Percentiles rank a stretch among this genome's conserved stretches.
Conservation (phyloP, 2,113 vertebrate genomes). For the Plotosus lineatus region DNA sequence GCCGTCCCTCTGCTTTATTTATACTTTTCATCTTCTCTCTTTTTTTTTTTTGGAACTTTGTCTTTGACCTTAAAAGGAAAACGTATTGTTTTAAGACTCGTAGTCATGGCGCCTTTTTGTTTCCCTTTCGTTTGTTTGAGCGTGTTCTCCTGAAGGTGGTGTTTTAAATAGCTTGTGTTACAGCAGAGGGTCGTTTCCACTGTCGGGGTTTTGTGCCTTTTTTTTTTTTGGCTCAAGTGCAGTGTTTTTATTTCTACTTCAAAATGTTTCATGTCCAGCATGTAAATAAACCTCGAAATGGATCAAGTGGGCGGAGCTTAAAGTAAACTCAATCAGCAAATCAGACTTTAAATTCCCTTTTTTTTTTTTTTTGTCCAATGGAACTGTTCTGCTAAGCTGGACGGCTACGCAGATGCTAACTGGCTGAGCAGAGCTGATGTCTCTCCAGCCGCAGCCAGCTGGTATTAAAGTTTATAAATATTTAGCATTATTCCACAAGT, state of each 20-base stretch:
- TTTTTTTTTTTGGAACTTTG: constrained; percentile 76
- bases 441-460: background rate
- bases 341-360: background rate
- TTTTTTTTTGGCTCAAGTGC: constrained; percentile 44
- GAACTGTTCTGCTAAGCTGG: background rate
- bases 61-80: constrained; percentile 62
- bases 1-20: constrained; percentile 92
- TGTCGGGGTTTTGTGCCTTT: constrained; percentile 73
- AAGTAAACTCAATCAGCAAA: background rate
- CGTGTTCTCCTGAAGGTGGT: constrained; percentile 13
- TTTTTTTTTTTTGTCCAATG: background rate
- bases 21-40: constrained; percentile 78
- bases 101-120: constrained; percentile 66
- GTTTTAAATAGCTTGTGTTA: too few species aligned
- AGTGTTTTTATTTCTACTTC: constrained; percentile 52
- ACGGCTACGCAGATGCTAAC: background rate
- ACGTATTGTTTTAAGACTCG: constrained; percentile 73
- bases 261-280: constrained; percentile 64
- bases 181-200: constrained; percentile 51
- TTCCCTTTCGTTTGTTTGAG: constrained; percentile 48
- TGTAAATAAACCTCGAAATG: constrained; percentile 21
- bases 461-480: background rate
- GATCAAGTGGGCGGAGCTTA: background rate
- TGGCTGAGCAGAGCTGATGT: background rate
- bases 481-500: background rate